phyloP scores from a whole-genome alignment of 2,113 vertebrate species.

The Nothocercus julius region DNA sequence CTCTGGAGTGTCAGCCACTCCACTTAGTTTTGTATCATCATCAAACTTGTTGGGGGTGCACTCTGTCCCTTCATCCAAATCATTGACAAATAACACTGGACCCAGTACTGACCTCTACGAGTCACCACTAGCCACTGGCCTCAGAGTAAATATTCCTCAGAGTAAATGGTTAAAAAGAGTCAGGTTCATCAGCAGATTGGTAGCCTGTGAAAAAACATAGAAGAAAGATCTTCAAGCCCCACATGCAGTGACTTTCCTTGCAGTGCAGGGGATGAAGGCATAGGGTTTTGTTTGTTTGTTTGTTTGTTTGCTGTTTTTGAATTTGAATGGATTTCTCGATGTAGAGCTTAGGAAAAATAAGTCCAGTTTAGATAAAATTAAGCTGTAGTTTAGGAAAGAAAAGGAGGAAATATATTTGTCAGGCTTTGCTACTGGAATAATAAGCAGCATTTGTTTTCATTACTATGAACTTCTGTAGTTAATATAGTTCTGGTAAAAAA shows the following conservation, averaged over 20 bases:
- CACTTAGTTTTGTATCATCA: too few species aligned
- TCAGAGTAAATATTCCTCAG: background rate
- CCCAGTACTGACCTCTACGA: too few species aligned
- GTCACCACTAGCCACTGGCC: too few species aligned
- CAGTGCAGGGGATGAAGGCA: background rate
- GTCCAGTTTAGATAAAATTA: too few species aligned
- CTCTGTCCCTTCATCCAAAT: too few species aligned
- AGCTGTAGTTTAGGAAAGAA: background rate
- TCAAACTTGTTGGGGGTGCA: too few species aligned
- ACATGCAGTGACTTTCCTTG: rapidly evolving
- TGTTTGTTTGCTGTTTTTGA: too few species aligned
- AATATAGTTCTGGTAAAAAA: background rate
- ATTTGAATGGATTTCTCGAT: background rate
- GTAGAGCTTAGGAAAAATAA: background rate
- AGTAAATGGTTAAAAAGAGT: background rate
- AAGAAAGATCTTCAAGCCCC: background rate
- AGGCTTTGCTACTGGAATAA: background rate
- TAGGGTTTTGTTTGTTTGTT: too few species aligned
- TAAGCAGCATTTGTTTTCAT: background rate
- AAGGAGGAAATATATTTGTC: background rate
- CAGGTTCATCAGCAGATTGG: background rate
- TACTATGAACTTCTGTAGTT: background rate
- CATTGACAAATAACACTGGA: too few species aligned
- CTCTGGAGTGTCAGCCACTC: too few species aligned
- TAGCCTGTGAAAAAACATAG: background rate